phyloP scores from a whole-genome alignment of 2,888 invertebrate species.

The Cenopis cana region DNA sequence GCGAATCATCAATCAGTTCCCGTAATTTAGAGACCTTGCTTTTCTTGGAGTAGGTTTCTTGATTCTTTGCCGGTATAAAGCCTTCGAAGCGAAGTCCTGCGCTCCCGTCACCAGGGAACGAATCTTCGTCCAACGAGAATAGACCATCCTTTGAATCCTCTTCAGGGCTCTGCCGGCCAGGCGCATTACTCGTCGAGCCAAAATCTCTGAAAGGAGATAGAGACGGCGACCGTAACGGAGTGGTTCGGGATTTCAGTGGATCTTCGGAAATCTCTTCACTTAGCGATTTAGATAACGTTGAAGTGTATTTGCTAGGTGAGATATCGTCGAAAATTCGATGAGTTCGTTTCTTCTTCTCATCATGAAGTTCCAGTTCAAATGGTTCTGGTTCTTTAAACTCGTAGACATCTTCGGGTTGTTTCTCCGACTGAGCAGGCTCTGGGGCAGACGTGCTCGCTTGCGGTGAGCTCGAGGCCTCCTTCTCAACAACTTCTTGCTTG shows the following conservation, averaged over 20 bases:
- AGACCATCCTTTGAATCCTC: conserved; percentile 86
- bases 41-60: conserved; percentile 83
- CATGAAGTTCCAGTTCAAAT: conserved; percentile 91
- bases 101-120: conserved; percentile 84
- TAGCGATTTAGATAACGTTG: conserved; percentile 74
- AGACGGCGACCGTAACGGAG: conserved; percentile 73
- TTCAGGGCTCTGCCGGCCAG: conserved; percentile 86
- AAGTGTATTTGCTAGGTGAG: conserved; percentile 79
- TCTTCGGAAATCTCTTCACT: conserved; percentile 85
- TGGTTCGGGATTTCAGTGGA: conserved; percentile 64
- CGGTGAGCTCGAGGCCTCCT: conserved; percentile 55
- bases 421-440: conserved; percentile 65
- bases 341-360: conserved; percentile 81
- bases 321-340: conserved; percentile 82
- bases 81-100: conserved; percentile 83
- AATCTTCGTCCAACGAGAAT: conserved; percentile 86
- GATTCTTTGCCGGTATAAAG: conserved; percentile 84
- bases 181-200: conserved; percentile 80
- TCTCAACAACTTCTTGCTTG: conserved; percentile 66
- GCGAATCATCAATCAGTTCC: conserved; percentile 79
- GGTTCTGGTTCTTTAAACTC: conserved; percentile 96
- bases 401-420: conserved; percentile 89
- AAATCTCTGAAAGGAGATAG: conserved; percentile 79
- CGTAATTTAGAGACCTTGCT: conserved; percentile 78
- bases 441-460: conserved; percentile 53